phyloP scores from a whole-genome alignment of 1,140 invertebrate genomes.

The Lasioglossum baleicum region DNA sequence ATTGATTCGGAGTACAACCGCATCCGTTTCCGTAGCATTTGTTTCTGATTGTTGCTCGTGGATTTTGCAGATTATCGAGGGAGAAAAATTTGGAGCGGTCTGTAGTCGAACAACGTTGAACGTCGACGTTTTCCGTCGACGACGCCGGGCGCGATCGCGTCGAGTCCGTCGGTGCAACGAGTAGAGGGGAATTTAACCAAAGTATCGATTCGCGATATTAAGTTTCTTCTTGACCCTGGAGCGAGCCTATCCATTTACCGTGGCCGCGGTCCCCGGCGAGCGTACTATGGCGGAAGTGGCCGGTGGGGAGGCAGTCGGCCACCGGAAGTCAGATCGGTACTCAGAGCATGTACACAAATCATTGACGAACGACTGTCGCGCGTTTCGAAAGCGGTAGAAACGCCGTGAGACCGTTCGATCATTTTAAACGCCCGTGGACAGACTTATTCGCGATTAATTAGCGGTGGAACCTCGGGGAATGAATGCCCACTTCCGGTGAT shows the following conservation, averaged over 20 bases:
- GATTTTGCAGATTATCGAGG: too few relatives aligned
- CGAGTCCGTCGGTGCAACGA: not conserved
- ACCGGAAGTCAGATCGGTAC: conserved; percentile 76
- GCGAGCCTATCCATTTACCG: conserved; percentile 32
- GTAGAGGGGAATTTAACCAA: conserved; percentile 19
- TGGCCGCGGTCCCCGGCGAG: conserved; percentile 51
- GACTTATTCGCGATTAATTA: conserved; percentile 5
- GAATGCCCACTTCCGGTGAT: not conserved
- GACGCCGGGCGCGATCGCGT: not conserved
- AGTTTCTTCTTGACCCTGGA: conserved; percentile 54
- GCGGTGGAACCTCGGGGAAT: not conserved
- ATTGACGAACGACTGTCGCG: conserved; percentile 51
- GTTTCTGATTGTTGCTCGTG: too few relatives aligned
- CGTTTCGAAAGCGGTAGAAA: conserved; percentile 57
- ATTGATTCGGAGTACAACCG: too few relatives aligned
- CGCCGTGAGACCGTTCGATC: conserved; percentile 17
- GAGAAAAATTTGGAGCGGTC: too few relatives aligned
- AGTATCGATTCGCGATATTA: conserved; percentile 48
- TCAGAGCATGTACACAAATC: conserved; percentile 66
- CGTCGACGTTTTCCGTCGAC: conserved; percentile 3
- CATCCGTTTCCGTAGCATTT: too few relatives aligned
- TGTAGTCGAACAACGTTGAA: not conserved
- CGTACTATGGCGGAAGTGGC: conserved; percentile 59
- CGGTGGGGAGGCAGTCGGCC: conserved; percentile 61
- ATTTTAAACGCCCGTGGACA: not conserved